A percentile compares a stretch with the other conserved stretches of the same genome.
These are phyloP conservation scores for Crotalus tigris DNA, from an alignment of 2,113 vertebrate genomes.

Conservation along the genomic window DNA sequence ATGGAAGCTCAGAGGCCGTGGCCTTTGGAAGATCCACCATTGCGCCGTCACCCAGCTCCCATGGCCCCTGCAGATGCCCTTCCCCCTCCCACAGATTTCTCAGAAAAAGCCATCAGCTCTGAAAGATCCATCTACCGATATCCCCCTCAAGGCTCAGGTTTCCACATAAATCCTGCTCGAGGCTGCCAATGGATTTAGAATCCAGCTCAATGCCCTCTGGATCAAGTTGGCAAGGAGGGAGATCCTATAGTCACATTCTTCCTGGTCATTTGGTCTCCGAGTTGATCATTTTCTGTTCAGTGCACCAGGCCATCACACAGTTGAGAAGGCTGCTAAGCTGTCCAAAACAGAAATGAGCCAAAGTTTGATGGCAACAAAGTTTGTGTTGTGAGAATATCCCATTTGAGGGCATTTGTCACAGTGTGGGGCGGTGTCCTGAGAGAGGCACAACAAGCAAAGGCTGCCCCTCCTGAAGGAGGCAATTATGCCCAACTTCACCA, in stretches of 20 bases:
- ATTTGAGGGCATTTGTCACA: not conserved
- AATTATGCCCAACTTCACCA: not conserved
- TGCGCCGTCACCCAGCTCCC: not conserved
- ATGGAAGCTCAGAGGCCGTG: not conserved
- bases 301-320: not conserved
- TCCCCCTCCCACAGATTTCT: not conserved
- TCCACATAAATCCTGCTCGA: not conserved
- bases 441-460: not conserved
- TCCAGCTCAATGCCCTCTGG: not conserved
- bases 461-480: not conserved
- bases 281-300: not conserved
- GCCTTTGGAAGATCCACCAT: not conserved
- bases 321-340: not conserved
- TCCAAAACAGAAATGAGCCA: not conserved
- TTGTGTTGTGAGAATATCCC: not conserved
- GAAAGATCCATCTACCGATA: not conserved
- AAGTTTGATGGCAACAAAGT: not conserved
- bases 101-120: not conserved
- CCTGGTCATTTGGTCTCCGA: not conserved
- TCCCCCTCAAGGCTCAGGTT: not conserved
- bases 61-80: not conserved
- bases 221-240: not conserved
- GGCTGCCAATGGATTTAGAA: not conserved
- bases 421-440: not conserved
- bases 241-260: not conserved